Conservation (phyloP, 1,140 invertebrate genomes). For the Pseudomyrmex pallidus region DNA sequence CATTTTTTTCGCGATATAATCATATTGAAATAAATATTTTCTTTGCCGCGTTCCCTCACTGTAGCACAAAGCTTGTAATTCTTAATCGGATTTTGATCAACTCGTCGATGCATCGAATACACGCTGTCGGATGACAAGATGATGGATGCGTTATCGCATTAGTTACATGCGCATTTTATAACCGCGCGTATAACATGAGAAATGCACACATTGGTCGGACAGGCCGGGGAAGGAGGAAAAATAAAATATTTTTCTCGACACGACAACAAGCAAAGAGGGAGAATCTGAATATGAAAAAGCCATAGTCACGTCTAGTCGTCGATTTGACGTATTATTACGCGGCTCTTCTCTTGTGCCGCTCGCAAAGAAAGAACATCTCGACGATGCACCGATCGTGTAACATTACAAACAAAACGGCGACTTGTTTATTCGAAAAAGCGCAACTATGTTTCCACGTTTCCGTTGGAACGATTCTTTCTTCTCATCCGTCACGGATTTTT, state of each 20-base stretch:
- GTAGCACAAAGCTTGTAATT: slow-evolving; percentile 1
- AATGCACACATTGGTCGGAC: not conserved
- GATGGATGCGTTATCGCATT: slow-evolving; percentile 48
- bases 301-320: slow-evolving; percentile 73
- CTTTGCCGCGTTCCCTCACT: not conserved
- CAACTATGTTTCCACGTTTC: slow-evolving; percentile 39
- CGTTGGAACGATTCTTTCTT: not conserved
- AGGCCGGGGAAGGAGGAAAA: not conserved
- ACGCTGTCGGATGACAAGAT: slow-evolving; percentile 13
- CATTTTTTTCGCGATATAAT: not conserved
- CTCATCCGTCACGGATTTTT: slow-evolving; percentile 2
- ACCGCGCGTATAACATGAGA: not conserved
- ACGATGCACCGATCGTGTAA: slow-evolving; percentile 38
- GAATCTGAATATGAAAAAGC: slow-evolving; percentile 50
- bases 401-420: not conserved
- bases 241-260: not conserved
- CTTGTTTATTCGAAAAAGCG: slow-evolving; percentile 17
- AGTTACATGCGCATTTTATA: slow-evolving; percentile 16
- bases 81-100: not conserved
- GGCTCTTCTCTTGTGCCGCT: slow-evolving; percentile 65
- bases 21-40: not conserved
- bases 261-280: slow-evolving; percentile 2
- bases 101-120: not conserved
- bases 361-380: slow-evolving; percentile 39
- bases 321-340: slow-evolving; percentile 76